A percentile compares a stretch with the other conserved stretches of the same genome.
Conservation (phyloP, 2,113 vertebrate species). For the Rhegmatorhina hoffmannsi region DNA sequence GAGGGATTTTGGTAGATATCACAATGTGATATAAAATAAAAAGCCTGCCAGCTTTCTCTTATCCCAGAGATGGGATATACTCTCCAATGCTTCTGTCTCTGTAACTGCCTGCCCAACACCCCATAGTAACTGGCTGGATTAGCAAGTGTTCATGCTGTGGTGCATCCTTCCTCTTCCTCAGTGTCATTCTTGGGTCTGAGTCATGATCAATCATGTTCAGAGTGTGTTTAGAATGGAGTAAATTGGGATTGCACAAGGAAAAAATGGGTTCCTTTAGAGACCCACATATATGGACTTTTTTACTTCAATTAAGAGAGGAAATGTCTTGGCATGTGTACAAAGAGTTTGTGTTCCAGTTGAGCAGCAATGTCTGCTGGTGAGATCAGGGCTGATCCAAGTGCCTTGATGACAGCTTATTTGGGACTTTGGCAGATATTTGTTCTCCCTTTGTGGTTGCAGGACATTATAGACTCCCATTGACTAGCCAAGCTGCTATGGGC, state of each 20-base stretch:
- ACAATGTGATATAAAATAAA: neutral
- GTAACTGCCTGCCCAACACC: neutral
- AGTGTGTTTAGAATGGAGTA: neutral
- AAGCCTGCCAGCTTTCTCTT: neutral
- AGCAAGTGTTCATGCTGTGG: neutral
- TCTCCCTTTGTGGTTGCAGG: neutral
- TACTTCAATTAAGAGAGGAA: conserved; percentile 17
- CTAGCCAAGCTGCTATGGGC: neutral
- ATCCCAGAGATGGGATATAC: neutral
- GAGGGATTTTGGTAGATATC: neutral
- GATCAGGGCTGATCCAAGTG: neutral
- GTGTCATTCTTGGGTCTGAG: neutral
- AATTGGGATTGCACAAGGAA: neutral
- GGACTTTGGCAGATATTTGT: neutral
- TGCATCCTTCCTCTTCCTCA: neutral
- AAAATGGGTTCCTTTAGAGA: neutral
- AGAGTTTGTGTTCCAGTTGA: conserved; percentile 8
- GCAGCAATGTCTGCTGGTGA: conserved; percentile 17
- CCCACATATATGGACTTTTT: neutral
- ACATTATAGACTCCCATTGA: neutral
- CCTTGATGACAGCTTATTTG: neutral
- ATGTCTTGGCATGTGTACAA: neutral
- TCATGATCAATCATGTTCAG: neutral
- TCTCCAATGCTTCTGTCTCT: neutral
- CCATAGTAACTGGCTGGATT: neutral